phyloP scores from a whole-genome alignment of 2,888 invertebrate genomes.

The Agrilus mali region DNA sequence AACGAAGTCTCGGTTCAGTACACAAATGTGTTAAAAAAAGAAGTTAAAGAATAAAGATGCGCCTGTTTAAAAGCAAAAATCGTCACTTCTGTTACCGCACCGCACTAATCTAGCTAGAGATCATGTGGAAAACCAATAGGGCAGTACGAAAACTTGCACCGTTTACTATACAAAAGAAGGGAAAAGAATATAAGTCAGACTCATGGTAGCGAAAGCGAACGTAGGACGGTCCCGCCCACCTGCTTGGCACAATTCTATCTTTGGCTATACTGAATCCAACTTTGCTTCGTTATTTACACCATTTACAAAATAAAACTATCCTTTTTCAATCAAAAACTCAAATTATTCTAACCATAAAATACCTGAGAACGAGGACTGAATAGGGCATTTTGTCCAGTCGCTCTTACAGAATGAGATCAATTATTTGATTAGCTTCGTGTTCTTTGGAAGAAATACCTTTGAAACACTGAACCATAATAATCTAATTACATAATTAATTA shows the following conservation, averaged over 20 bases:
- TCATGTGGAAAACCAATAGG: slow-evolving; percentile 34
- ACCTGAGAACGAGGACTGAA: slow-evolving; percentile 27
- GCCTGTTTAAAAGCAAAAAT: too few species aligned
- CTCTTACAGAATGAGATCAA: slow-evolving; percentile 32
- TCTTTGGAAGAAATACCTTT: slow-evolving; percentile 31
- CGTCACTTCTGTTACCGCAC: slow-evolving; percentile 23
- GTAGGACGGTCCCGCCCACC: slow-evolving; percentile 24
- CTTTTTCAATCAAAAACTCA: slow-evolving; percentile 13
- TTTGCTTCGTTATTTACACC: slow-evolving; percentile 18
- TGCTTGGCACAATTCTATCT: slow-evolving; percentile 28
- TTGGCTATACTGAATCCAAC: slow-evolving; percentile 35
- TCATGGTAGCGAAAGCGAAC: slow-evolving; percentile 31
- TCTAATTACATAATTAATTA: not conserved
- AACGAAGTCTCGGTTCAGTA: not conserved
- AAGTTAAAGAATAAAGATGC: not conserved
- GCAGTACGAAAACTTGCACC: slow-evolving; percentile 20
- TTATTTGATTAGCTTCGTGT: slow-evolving; percentile 33
- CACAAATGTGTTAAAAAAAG: not conserved
- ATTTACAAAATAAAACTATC: slow-evolving; percentile 13
- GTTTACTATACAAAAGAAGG: slow-evolving; percentile 16
- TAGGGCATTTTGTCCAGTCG: slow-evolving; percentile 11
- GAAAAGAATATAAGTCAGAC: slow-evolving; percentile 16
- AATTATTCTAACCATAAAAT: slow-evolving; percentile 26
- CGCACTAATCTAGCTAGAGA: slow-evolving; percentile 35
- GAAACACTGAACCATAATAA: not conserved